Base-by-base conservation (phyloP, 2,797 vertebrate genomes). In the Toxotes lorentzi region DNA sequence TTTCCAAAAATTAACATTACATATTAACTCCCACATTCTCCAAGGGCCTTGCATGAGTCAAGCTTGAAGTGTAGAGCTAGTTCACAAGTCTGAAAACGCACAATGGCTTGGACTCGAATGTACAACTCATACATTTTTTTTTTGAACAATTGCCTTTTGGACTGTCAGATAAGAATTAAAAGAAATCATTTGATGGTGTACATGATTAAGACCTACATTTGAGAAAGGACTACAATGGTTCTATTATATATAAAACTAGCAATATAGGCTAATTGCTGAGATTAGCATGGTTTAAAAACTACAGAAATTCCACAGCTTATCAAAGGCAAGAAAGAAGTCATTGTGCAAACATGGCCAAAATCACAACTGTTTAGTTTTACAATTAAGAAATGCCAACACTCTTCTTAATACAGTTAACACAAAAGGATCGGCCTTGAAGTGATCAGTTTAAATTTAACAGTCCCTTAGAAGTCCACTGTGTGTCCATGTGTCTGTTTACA, bases 251-350 rank as follows among this genome's bases (percentile, higher is more conserved):
- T 51, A 68, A 58, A 76, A 61, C 19, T n/a, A 32, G 50, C 17
- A 59, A 70, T 21, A 51, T 10, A 1, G 38, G 60, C 5, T 62
- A 56, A 71, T 61, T 65, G 34, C 24, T 6, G 17, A 69, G 82
- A 84, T 91, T 87, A 86, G 17, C 7, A 9, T 32, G 38, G 60
- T 70, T 88, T 79, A 59, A 71, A 56, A 34, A 67, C 13, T 30
- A 38, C 30, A 67, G 53, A 70, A 69, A 86, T 80, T 70, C 61
- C 57, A 74, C 3, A 73, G 70, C 21, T 81, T 72, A 56, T 66
- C 27, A 67, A 34, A 50, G 30, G 32, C 43, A 63, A 90, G 47
- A 85, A 78, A 70, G 47, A 60, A 53, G 38, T 43, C 47, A 64
- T 84, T 87, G 81, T 84, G 19, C 38, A 79, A 64, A 57, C 12